Conservation (phyloP, 2,113 vertebrate species). For the Polypterus bichir region DNA sequence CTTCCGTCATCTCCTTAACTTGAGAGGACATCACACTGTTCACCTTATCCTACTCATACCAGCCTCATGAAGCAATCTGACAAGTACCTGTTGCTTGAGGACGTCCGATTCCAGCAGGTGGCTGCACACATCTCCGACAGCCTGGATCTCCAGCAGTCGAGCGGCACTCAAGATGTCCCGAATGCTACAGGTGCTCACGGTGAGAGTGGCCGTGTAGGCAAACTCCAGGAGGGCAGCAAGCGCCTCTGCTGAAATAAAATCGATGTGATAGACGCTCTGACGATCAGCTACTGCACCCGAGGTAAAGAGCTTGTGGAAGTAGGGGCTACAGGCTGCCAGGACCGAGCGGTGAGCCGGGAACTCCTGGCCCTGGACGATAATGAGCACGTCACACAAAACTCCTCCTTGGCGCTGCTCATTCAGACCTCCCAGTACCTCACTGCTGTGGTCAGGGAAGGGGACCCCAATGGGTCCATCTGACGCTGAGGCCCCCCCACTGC, state of each 20-base stretch:
- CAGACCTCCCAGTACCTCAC: conserved; percentile 82
- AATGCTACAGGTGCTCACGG: conserved; percentile 83
- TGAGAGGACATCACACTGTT: no score
- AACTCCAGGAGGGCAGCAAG: conserved; percentile 90
- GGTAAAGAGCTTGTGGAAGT: conserved; percentile 98
- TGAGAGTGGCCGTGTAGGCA: conserved; percentile 93
- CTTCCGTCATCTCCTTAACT: no score
- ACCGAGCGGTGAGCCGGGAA: conserved; percentile 96
- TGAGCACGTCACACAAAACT: conserved; percentile 85
- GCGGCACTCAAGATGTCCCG: conserved; percentile 86
- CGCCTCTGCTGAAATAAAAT: conserved; percentile 83
- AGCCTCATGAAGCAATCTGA: background rate
- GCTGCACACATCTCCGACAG: conserved; percentile 84
- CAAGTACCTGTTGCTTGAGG: conserved; percentile 61
- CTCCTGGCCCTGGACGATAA: conserved; percentile 80
- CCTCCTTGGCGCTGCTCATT: conserved; percentile 89
- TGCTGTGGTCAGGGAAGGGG: conserved; percentile 95
- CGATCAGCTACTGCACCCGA: conserved; percentile 83
- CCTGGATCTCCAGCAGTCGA: conserved; percentile 81
- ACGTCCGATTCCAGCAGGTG: conserved; percentile 96
- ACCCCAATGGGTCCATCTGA: conserved; percentile 95
- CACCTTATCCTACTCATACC: no score
- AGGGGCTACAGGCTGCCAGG: conserved; percentile 89
- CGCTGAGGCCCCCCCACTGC: conserved; percentile 56
- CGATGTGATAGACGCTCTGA: conserved; percentile 86